These are phyloP conservation scores for Mesorhabditis spiculigera DNA, from an alignment of 2,888 invertebrate genomes.

Conservation along the genomic window DNA sequence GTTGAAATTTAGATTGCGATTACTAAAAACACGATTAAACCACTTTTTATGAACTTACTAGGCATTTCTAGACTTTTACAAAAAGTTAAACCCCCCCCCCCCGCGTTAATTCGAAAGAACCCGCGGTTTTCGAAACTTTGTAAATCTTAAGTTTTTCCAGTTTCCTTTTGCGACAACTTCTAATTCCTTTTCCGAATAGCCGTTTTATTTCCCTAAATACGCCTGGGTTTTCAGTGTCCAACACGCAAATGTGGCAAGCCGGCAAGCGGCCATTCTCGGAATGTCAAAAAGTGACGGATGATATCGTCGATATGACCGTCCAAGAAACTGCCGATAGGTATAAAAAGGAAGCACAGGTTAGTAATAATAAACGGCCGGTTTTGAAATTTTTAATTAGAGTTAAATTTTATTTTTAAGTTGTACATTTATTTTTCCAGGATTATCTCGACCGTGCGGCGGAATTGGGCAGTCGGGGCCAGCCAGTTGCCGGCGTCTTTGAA, in stretches of 20 bases:
- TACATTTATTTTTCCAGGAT: too few relatives aligned
- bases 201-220: too few relatives aligned
- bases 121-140: too few relatives aligned
- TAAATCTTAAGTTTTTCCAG: too few relatives aligned
- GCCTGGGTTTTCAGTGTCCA: constrained; percentile 10
- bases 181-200: too few relatives aligned
- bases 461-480: not conserved
- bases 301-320: constrained; percentile 31
- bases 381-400: not conserved
- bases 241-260: constrained; percentile 42
- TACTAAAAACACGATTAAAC: too few relatives aligned
- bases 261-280: constrained; percentile 22
- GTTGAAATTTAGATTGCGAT: too few relatives aligned
- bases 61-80: too few relatives aligned
- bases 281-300: constrained; percentile 15
- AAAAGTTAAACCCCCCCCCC: too few relatives aligned
- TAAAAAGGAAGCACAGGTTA: constrained; percentile 13
- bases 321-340: constrained; percentile 21
- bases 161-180: too few relatives aligned
- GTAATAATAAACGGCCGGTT: not conserved
- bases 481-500: constrained; percentile 1
- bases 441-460: not conserved
- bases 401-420: not conserved
- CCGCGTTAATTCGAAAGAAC: too few relatives aligned
- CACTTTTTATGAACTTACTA: too few relatives aligned